Percentiles rank a stretch among this genome's conserved stretches.
phyloP scores from a whole-genome alignment of 2,888 invertebrate genomes.

The Dicycla oo region DNA sequence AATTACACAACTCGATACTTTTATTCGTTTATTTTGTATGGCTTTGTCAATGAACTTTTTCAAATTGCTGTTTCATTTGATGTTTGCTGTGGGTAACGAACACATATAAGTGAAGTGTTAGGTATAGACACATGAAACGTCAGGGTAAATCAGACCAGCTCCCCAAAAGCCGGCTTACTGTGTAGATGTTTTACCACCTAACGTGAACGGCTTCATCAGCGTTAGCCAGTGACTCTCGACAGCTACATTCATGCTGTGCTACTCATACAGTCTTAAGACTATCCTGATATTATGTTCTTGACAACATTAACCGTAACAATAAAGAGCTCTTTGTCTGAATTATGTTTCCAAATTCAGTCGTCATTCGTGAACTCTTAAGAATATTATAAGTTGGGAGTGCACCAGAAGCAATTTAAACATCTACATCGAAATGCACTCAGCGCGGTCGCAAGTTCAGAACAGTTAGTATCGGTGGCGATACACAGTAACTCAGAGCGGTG shows the following conservation, averaged over 20 bases:
- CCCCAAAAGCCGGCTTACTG: too few species aligned
- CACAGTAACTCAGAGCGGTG: conserved; percentile 8
- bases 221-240: neutral
- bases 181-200: too few species aligned
- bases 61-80: conserved; percentile 3
- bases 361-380: conserved; percentile 46
- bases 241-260: neutral
- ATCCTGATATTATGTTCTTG: conserved; percentile 20
- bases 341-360: conserved; percentile 28
- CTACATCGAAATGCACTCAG: conserved; percentile 65
- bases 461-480: conserved; percentile 43
- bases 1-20: conserved; percentile 39
- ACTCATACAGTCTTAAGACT: conserved; percentile 7
- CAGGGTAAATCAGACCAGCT: too few species aligned
- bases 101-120: too few species aligned
- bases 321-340: conserved; percentile 33
- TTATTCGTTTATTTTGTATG: conserved; percentile 8
- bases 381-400: conserved; percentile 54
- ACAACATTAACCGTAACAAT: neutral
- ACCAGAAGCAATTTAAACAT: conserved; percentile 39
- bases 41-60: conserved; percentile 21
- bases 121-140: too few species aligned
- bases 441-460: conserved; percentile 46
- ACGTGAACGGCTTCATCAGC: neutral
- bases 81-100: too few species aligned